Evolutionary conservation across 2,797 vertebrate species (phyloP).

Genomic region (Cynodonichthys magdalenae): DNA sequence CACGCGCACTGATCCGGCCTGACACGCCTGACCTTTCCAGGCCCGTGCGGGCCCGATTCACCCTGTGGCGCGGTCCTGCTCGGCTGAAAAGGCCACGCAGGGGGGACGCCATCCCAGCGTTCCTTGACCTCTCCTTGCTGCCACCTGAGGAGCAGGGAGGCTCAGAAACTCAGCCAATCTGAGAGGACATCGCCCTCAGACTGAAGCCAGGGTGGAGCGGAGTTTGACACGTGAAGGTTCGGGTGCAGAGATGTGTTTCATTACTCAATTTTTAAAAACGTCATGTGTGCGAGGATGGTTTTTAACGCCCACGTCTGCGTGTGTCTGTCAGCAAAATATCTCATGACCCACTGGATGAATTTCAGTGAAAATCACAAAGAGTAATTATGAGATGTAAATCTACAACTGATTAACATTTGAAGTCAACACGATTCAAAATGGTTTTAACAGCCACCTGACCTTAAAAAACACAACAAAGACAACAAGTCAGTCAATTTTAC

Average conservation of each 20-base stretch:
- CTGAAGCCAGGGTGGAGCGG: conserved; percentile 48
- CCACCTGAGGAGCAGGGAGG: conserved; percentile 32
- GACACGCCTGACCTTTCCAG: conserved; percentile 82
- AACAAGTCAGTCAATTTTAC: no score
- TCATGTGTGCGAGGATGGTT: neutral
- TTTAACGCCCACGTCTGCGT: neutral
- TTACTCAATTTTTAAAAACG: conserved; percentile 11
- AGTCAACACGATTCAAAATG: no score
- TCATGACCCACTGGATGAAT: no score
- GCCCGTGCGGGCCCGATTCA: conserved; percentile 51
- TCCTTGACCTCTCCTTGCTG: conserved; percentile 20
- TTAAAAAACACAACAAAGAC: no score
- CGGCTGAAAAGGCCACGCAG: conserved; percentile 74
- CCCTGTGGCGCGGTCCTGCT: conserved; percentile 32
- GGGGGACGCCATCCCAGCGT: conserved; percentile 37
- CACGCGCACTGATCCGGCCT: conserved; percentile 73
- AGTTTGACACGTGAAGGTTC: conserved; percentile 41
- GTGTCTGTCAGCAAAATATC: no score
- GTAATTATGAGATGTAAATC: no score
- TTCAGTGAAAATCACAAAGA: no score
- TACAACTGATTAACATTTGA: no score
- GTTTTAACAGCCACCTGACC: no score
- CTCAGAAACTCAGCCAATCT: conserved; percentile 43
- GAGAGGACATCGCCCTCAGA: conserved; percentile 53
- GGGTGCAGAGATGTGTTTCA: conserved; percentile 4